phyloP scores from a whole-genome alignment of 2,888 invertebrate species.

The Hemaris fuciformis region DNA sequence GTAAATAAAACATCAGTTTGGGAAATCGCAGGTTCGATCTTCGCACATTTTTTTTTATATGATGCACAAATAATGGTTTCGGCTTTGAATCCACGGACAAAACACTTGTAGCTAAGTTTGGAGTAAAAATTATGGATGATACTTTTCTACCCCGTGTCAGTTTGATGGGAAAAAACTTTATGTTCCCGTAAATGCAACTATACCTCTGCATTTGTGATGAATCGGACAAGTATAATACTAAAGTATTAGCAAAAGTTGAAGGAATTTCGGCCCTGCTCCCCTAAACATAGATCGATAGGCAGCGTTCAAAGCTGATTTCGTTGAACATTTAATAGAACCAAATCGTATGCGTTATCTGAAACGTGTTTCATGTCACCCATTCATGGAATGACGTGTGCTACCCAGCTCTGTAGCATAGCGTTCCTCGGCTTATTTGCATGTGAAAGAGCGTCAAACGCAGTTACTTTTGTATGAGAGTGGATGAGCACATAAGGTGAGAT shows the following conservation, averaged over 20 bases:
- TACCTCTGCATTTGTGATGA: too few species aligned
- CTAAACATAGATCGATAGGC: neutral
- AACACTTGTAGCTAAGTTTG: too few species aligned
- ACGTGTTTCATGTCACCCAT: conserved; percentile 61
- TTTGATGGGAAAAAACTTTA: too few species aligned
- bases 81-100: too few species aligned
- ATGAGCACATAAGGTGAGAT: conserved; percentile 36
- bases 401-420: conserved; percentile 18
- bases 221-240: neutral
- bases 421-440: conserved; percentile 53
- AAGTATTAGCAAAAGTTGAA: neutral
- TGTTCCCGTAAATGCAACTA: too few species aligned
- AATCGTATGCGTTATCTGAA: conserved; percentile 68
- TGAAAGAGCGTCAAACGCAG: conserved; percentile 55
- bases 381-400: conserved; percentile 30
- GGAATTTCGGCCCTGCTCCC: neutral
- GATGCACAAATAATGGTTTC: too few species aligned
- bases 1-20: too few species aligned
- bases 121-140: too few species aligned
- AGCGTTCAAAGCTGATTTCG: neutral
- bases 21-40: too few species aligned
- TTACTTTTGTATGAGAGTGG: conserved; percentile 42
- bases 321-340: conserved; percentile 51
- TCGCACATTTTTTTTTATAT: too few species aligned
- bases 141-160: too few species aligned